A percentile compares a stretch with the other conserved stretches of the same genome.
phyloP scores from a whole-genome alignment of 2,797 vertebrate species.

The Micromesistius poutassou region DNA sequence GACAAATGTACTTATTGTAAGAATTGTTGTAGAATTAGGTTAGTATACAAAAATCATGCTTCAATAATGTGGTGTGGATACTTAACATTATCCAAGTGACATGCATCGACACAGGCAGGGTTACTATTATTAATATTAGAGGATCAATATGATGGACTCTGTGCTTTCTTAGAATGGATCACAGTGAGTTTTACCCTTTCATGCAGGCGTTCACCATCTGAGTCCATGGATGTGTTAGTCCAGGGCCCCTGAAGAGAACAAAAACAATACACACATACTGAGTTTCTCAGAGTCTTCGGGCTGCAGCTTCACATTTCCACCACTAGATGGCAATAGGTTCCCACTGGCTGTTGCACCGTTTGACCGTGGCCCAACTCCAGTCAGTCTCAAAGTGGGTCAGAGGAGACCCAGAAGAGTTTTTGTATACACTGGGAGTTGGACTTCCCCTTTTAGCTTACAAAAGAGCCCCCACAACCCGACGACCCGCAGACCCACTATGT shows the following conservation, averaged over 20 bases:
- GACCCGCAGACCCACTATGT: constrained; percentile 36
- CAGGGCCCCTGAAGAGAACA: constrained; percentile 60
- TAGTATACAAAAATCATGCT: background rate
- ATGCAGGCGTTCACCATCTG: constrained; percentile 65
- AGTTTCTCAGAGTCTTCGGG: background rate
- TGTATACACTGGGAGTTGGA: constrained; percentile 62
- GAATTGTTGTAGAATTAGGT: background rate
- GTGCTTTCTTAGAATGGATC: background rate
- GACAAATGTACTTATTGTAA: too few relatives aligned
- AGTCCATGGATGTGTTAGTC: constrained; percentile 64
- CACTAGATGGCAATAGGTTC: constrained; percentile 62
- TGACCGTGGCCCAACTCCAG: constrained; percentile 47
- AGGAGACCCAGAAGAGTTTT: constrained; percentile 57
- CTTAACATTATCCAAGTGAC: background rate
- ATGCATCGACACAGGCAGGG: background rate
- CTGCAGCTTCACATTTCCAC: constrained; percentile 32
- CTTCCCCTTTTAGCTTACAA: constrained; percentile 69
- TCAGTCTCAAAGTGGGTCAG: constrained; percentile 65
- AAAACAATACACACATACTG: constrained; percentile 9
- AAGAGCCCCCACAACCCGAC: constrained; percentile 38
- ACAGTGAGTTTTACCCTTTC: constrained; percentile 64
- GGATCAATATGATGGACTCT: constrained; percentile 8
- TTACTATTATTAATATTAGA: background rate
- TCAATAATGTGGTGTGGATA: background rate
- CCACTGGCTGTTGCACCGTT: constrained; percentile 14